These are phyloP conservation scores for Prenolepis imparis DNA, from an alignment of 2,888 invertebrate species.

Conservation along the genomic window DNA sequence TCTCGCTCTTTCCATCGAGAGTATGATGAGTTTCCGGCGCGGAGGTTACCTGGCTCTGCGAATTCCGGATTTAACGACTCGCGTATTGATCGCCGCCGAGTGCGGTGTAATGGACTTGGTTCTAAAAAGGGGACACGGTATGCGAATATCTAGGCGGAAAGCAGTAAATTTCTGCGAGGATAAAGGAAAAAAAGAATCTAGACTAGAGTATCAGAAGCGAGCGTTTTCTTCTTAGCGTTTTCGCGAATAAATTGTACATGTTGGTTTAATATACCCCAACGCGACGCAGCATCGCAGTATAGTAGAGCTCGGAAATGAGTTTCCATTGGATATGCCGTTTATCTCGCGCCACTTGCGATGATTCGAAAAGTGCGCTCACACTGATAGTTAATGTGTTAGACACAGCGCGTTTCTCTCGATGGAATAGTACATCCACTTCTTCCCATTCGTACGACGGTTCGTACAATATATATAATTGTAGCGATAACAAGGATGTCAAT, in stretches of 20 bases:
- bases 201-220: not conserved
- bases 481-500: not conserved
- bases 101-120: constrained; percentile 39
- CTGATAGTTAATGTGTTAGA: not conserved
- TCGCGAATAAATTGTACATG: not conserved
- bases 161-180: constrained; percentile 22
- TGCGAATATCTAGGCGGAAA: constrained; percentile 25
- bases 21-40: constrained; percentile 57
- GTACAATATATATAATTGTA: not conserved
- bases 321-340: constrained; percentile 8
- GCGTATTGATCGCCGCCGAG: constrained; percentile 51
- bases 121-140: constrained; percentile 22
- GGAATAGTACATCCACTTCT: not conserved
- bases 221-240: not conserved
- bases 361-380: not conserved
- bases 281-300: not conserved
- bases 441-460: no score
- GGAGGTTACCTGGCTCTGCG: constrained; percentile 47
- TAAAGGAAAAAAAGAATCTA: constrained; percentile 3
- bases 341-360: not conserved
- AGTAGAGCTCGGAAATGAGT: constrained; percentile 20
- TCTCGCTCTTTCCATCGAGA: constrained; percentile 24
- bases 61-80: constrained; percentile 55
- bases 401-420: not conserved
- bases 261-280: constrained; percentile 18